Base-by-base conservation (phyloP, 2,113 vertebrate species). In the Zosterops pallidus region DNA sequence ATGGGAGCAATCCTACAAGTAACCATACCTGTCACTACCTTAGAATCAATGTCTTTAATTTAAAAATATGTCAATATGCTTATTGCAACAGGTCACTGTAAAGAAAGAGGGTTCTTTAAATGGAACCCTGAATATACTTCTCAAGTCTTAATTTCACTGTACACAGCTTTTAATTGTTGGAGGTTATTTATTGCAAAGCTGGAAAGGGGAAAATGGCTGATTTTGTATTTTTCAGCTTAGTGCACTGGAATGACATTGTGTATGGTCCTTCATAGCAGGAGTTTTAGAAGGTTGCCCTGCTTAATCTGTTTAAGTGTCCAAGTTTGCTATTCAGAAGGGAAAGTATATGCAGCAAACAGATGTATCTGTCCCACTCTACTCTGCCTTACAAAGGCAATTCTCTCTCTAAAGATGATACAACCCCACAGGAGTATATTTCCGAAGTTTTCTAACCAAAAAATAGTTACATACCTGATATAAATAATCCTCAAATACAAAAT, bases 401-500 rank as follows among this genome's bases (percentile, higher is more conserved):
- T 72, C 41, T n/a, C 23, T 69, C 33, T 37, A 65, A 77, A 74
- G 9, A 57, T 7, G 3, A 15, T 42, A 65, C 4, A 89, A 67
- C 22, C 11, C 57, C 72, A 94, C 79, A 88, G 37, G 60, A 95
- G n/a, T 42, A 31, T 8, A 63, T 26, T 60, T 63, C 31, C 83
- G 44, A 90, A n/a, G 26, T 75, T 95, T 96, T 83, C 55, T 56
- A 89, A 57, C 19, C 7, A 37, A 77, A 84, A 84, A 59, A 8
- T 6, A 81, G 47, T 69, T 55, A 97, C 98, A 86, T 96, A 99
- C 99, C 98, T 99, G 99, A 98, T 99, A 99, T 83, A 99, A 98
- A 97, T 99, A 99, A 96, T 99, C 99, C 97, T 99, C 99, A 98
- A 99, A 99, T 78, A 99, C 99, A 98, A 99, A 99, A 98, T 99